phyloP scores from a whole-genome alignment of 2,113 vertebrate species.

The Connochaetes taurinus region DNA sequence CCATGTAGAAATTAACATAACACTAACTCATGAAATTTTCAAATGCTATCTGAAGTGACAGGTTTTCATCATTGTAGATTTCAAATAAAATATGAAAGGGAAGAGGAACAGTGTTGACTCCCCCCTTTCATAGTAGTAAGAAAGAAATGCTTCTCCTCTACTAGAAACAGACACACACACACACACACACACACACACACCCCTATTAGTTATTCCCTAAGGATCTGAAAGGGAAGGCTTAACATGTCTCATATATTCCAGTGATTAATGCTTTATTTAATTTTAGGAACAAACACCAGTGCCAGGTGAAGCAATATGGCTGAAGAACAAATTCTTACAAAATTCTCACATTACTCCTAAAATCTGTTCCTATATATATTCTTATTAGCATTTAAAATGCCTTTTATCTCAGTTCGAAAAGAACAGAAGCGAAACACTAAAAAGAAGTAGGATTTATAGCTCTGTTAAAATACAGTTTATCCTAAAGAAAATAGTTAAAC shows the following conservation, averaged over 20 bases:
- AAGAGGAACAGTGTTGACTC: background rate
- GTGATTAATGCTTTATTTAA: background rate
- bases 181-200: background rate
- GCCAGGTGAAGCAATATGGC: background rate
- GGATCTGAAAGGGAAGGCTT: background rate
- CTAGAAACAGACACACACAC: background rate
- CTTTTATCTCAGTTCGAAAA: slow-evolving; percentile 28
- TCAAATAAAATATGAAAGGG: background rate
- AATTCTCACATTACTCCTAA: background rate
- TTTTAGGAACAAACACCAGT: background rate
- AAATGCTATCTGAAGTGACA: background rate
- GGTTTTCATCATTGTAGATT: background rate
- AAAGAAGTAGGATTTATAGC: background rate
- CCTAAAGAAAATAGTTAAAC: background rate
- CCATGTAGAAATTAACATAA: background rate
- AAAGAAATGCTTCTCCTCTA: background rate
- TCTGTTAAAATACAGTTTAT: background rate
- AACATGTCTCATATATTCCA: background rate
- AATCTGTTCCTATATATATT: background rate
- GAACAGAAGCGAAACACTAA: background rate
- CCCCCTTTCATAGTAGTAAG: background rate
- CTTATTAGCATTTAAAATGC: background rate
- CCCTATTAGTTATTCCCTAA: background rate
- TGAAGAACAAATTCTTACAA: background rate
- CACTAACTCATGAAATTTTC: background rate